A percentile compares a stretch with the other conserved stretches of the same genome.
These are phyloP conservation scores for Leucozona laternaria DNA, from an alignment of 2,888 invertebrate species.

Conservation along the genomic window DNA sequence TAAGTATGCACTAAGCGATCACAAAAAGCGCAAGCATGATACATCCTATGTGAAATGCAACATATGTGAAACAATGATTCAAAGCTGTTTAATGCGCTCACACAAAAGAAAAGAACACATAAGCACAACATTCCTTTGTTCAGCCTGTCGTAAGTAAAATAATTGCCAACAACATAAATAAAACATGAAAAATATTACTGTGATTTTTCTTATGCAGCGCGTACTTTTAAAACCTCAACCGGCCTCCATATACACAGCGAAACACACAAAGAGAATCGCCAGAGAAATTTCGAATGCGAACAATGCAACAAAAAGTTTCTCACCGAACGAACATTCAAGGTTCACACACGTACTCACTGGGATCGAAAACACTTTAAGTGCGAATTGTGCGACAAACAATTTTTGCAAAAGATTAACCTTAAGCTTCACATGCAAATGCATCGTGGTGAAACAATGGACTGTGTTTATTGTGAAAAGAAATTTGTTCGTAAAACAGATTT, in stretches of 20 bases:
- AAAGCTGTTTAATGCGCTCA: conserved; percentile 34
- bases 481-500: conserved; percentile 77
- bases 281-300: conserved; percentile 74
- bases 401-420: conserved; percentile 76
- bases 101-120: conserved; percentile 56
- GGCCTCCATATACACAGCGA: conserved; percentile 73
- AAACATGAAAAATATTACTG: background rate
- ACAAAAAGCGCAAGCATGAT: conserved; percentile 45
- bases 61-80: conserved; percentile 34
- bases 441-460: conserved; percentile 76
- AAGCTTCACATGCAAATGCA: conserved; percentile 77
- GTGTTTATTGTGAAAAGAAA: conserved; percentile 76
- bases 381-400: conserved; percentile 74
- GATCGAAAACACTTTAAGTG: conserved; percentile 73
- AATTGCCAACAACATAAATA: background rate
- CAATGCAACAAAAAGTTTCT: conserved; percentile 75
- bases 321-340: conserved; percentile 70
- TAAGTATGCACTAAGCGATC: conserved; percentile 19
- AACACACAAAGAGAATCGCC: conserved; percentile 73
- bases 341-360: conserved; percentile 69
- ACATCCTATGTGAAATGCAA: conserved; percentile 38
- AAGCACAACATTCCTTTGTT: conserved; percentile 64
- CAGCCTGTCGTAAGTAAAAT: conserved; percentile 76
- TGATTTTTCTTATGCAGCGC: conserved; percentile 55
- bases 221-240: conserved; percentile 73